Conservation (phyloP, 1,140 invertebrate species). For the Ridgeia piscesae region DNA sequence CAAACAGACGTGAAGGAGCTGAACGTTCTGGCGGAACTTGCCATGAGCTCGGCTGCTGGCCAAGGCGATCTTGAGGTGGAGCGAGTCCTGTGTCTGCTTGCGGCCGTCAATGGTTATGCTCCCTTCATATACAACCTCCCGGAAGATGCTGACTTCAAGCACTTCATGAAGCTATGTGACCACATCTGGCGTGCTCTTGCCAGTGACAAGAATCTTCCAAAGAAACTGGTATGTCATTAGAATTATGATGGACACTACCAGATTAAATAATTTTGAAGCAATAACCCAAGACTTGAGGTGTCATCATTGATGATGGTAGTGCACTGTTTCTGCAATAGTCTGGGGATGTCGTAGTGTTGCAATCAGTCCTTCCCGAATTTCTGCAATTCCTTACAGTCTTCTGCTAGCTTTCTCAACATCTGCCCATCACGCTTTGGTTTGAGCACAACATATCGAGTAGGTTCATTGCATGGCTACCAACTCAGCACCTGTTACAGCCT, state of each 20-base stretch:
- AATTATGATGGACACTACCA: background rate
- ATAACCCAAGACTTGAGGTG: too few relatives aligned
- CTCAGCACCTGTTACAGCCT: too few relatives aligned
- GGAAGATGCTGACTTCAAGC: slow-evolving; percentile 32
- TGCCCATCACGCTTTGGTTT: too few relatives aligned
- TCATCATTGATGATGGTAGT: too few relatives aligned
- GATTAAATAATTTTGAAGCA: too few relatives aligned
- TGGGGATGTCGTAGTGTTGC: too few relatives aligned
- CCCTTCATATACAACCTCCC: slow-evolving; percentile 49
- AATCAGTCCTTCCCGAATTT: too few relatives aligned
- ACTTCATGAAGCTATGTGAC: slow-evolving; percentile 41
- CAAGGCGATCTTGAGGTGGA: slow-evolving; percentile 45
- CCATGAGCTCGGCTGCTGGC: slow-evolving; percentile 46
- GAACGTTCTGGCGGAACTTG: slow-evolving; percentile 53
- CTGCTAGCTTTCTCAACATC: too few relatives aligned
- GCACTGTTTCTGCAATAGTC: too few relatives aligned
- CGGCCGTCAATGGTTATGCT: slow-evolving; percentile 48
- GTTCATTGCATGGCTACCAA: too few relatives aligned
- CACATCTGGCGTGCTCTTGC: slow-evolving; percentile 43
- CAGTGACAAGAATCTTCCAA: slow-evolving; percentile 39
- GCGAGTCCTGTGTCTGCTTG: slow-evolving; percentile 45
- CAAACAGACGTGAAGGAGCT: slow-evolving; percentile 41
- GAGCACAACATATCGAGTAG: too few relatives aligned
- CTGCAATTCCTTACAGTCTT: too few relatives aligned
- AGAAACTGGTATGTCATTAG: slow-evolving; percentile 39